These are phyloP conservation scores for Hippocampus zosterae DNA, from an alignment of 2,113 vertebrate genomes.

Conservation along the genomic window DNA sequence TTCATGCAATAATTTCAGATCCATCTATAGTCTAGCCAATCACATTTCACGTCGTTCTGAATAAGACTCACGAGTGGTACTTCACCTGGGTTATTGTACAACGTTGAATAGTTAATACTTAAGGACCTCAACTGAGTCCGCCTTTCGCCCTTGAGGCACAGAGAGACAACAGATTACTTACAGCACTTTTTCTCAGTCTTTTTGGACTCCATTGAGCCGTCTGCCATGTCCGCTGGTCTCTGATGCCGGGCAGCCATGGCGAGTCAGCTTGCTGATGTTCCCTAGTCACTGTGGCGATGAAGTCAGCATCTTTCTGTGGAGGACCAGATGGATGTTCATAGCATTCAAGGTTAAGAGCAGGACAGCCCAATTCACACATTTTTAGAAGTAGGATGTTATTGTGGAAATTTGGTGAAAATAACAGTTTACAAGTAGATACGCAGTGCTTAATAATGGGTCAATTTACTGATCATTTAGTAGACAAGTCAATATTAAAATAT, in stretches of 20 bases:
- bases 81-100: background rate
- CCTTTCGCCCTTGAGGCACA: background rate
- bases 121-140: background rate
- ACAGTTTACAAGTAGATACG: background rate
- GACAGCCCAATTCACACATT: background rate
- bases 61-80: background rate
- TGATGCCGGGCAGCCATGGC: slow-evolving; percentile 45
- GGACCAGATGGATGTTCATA: background rate
- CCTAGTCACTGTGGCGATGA: slow-evolving; percentile 17
- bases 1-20: background rate
- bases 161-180: slow-evolving; percentile 49
- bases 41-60: background rate
- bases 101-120: slow-evolving; percentile 1
- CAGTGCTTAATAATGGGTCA: no score
- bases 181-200: slow-evolving; percentile 72
- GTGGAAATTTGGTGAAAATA: background rate
- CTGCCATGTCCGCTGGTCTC: slow-evolving; percentile 27
- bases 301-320: slow-evolving; percentile 31
- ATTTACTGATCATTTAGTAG: no score
- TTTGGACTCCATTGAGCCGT: slow-evolving; percentile 38
- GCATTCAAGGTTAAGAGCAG: background rate
- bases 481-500: background rate
- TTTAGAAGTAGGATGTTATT: background rate
- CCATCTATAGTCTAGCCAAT: background rate
- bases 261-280: background rate